phyloP scores from a whole-genome alignment of 2,888 invertebrate species.

The Drosophila nr. perissopoda region DNA sequence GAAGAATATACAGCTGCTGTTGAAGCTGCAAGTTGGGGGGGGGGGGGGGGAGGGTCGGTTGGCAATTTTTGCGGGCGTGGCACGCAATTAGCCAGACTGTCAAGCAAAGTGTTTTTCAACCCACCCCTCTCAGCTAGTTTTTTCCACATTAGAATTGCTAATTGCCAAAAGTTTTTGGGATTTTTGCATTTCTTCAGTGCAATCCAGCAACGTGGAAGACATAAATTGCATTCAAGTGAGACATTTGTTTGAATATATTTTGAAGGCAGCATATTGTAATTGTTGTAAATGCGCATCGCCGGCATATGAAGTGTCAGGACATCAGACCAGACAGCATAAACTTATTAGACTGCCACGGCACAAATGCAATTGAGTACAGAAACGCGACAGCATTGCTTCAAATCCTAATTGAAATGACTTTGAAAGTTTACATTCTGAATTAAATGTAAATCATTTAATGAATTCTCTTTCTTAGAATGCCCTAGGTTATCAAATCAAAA shows the following conservation, averaged over 20 bases:
- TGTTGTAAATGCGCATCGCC: slow-evolving; percentile 27
- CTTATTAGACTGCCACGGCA: slow-evolving; percentile 9
- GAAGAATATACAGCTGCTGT: slow-evolving; percentile 31
- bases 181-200: slow-evolving; percentile 70
- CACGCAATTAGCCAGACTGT: slow-evolving; percentile 76
- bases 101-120: slow-evolving; percentile 69
- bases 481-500: neutral
- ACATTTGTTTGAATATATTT: slow-evolving; percentile 63
- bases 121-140: slow-evolving; percentile 28
- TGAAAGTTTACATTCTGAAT: neutral
- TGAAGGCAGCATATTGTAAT: slow-evolving; percentile 45
- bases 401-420: neutral
- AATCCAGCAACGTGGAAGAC: slow-evolving; percentile 58
- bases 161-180: slow-evolving; percentile 72
- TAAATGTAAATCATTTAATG: neutral
- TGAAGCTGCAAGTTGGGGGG: neutral
- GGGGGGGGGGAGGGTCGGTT: no score
- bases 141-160: slow-evolving; percentile 77
- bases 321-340: slow-evolving; percentile 3
- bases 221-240: slow-evolving; percentile 65
- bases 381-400: neutral
- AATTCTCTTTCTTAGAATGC: neutral
- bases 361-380: slow-evolving; percentile 14
- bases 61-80: slow-evolving; percentile 50
- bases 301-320: slow-evolving; percentile 1